Percentiles rank a stretch among this genome's conserved stretches.
phyloP scores from a whole-genome alignment of 2,797 vertebrate species.

The Oceanodroma leucorhoa region DNA sequence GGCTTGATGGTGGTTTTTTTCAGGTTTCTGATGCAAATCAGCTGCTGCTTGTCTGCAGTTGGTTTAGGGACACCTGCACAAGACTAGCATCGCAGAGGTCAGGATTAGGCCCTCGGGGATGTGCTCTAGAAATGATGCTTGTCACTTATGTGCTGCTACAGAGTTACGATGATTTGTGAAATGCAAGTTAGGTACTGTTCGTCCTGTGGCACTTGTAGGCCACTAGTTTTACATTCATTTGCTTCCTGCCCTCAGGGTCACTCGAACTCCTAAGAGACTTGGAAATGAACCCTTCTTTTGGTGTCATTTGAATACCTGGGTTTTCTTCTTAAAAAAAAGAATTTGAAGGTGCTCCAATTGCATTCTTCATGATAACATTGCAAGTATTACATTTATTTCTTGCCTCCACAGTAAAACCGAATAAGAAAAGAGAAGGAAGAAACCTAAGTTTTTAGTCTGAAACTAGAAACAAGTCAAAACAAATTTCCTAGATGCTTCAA shows the following conservation, averaged over 20 bases:
- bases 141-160: not conserved
- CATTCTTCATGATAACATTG: not conserved
- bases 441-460: not conserved
- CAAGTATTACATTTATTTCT: not conserved
- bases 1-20: not conserved
- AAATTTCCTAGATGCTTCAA: not conserved
- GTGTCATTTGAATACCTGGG: not conserved
- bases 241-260: conserved; percentile 21
- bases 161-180: not conserved
- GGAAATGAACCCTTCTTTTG: not conserved
- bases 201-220: conserved; percentile 29
- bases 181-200: not conserved
- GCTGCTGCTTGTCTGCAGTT: not conserved
- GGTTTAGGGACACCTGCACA: conserved; percentile 19
- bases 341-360: not conserved
- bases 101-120: not conserved
- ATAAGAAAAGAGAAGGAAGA: not conserved
- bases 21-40: conserved; percentile 17
- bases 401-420: not conserved
- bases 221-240: conserved; percentile 42
- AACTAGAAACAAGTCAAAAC: not conserved
- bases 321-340: not conserved
- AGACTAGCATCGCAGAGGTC: not conserved
- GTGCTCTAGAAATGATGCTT: not conserved
- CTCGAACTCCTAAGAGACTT: not conserved